Conservation (phyloP, 2,797 vertebrate genomes). For the Synaphobranchus kaupii region DNA sequence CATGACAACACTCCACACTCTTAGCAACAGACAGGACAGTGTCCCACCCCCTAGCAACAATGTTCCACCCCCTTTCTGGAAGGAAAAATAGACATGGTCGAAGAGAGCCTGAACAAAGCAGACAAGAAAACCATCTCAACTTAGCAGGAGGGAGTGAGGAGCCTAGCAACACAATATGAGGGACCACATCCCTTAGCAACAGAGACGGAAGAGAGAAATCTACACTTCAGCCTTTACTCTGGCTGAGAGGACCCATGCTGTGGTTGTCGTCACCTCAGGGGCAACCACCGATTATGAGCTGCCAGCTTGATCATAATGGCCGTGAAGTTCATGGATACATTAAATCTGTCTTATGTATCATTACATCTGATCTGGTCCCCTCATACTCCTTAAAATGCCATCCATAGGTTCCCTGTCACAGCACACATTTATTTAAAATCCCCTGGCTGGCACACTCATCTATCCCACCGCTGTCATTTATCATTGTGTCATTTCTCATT, state of each 20-base stretch:
- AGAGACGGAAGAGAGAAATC: slow-evolving; percentile 38
- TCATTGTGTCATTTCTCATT: background rate
- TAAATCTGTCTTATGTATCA: background rate
- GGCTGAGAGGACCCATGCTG: background rate
- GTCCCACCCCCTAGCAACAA: slow-evolving; percentile 16
- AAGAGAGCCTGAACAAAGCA: slow-evolving; percentile 56
- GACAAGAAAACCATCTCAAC: slow-evolving; percentile 58
- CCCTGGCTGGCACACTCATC: background rate
- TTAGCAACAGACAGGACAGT: slow-evolving; percentile 73
- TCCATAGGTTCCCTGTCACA: background rate
- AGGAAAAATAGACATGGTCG: slow-evolving; percentile 63
- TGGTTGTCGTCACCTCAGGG: background rate
- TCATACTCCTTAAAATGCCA: background rate
- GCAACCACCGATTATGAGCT: background rate
- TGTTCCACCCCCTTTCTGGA: background rate
- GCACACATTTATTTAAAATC: background rate
- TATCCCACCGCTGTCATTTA: background rate
- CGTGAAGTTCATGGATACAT: background rate
- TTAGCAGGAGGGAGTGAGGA: slow-evolving; percentile 74
- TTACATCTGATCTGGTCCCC: background rate
- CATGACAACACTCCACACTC: slow-evolving; percentile 55
- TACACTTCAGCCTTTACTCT: background rate
- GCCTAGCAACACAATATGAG: slow-evolving; percentile 80
- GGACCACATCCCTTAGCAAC: slow-evolving; percentile 77
- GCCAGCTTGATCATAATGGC: background rate